Evolutionary conservation across 1,140 invertebrate genomes (phyloP).

Genomic region (Globodera rostochiensis): DNA sequence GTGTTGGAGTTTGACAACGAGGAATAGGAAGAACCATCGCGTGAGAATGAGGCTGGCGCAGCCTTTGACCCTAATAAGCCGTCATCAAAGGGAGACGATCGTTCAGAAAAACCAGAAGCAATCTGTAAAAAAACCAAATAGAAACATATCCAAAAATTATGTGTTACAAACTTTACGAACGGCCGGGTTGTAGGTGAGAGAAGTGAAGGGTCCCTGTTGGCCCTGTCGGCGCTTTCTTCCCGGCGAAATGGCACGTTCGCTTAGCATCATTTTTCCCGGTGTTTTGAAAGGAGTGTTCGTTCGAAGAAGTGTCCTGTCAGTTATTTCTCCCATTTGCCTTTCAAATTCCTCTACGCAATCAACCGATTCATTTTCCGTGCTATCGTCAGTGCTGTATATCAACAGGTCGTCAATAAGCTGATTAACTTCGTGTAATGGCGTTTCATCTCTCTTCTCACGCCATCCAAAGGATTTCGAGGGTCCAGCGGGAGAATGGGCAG

Average conservation of each 20-base stretch:
- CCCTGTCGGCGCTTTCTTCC: neutral
- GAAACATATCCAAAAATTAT: no score
- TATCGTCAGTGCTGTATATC: neutral
- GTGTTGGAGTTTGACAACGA: neutral
- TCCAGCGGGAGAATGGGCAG: no score
- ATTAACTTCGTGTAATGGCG: neutral
- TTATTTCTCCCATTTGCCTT: neutral
- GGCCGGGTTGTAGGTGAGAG: constrained; percentile 8
- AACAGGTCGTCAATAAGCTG: neutral
- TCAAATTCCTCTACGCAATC: neutral
- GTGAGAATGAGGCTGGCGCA: neutral
- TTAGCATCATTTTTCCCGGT: neutral
- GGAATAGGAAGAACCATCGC: neutral
- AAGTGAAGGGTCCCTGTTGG: neutral
- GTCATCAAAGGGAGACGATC: no score
- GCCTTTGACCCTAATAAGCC: no score
- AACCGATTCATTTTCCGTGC: neutral
- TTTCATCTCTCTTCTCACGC: neutral
- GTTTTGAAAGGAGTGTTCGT: neutral
- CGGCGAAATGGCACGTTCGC: neutral
- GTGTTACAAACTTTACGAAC: constrained; percentile 2
- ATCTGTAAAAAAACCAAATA: no score
- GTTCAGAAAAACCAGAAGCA: no score
- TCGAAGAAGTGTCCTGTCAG: no score
- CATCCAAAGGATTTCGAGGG: neutral